phyloP scores from a whole-genome alignment of 2,888 invertebrate genomes.

The Protonemura montana region DNA sequence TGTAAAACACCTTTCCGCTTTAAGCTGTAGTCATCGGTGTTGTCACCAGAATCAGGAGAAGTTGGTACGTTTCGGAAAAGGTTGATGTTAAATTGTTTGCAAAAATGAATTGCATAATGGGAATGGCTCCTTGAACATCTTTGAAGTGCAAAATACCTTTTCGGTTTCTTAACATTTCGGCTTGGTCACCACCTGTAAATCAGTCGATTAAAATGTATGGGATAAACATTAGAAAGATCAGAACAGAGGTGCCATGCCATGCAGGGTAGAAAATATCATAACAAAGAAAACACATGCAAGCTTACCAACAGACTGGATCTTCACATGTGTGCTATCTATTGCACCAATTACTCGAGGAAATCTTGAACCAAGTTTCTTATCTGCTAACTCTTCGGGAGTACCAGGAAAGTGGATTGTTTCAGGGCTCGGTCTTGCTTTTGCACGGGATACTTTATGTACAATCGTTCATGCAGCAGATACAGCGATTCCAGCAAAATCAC shows the following conservation, averaged over 20 bases:
- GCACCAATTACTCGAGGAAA: constrained; percentile 8
- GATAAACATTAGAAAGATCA: neutral
- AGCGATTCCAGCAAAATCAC: constrained; percentile 29
- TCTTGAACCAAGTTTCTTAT: neutral
- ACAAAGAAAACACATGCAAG: neutral
- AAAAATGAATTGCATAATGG: too few species aligned
- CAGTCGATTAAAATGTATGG: neutral
- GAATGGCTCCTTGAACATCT: too few species aligned
- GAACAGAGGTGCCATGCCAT: neutral
- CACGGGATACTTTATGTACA: constrained; percentile 13
- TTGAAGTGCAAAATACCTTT: constrained; percentile 23
- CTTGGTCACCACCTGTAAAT: constrained; percentile 15
- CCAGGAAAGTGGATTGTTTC: constrained; percentile 20
- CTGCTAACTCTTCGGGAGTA: neutral
- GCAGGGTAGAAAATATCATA: neutral
- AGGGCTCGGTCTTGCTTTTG: neutral
- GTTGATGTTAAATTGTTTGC: too few species aligned
- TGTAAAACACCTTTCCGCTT: too few species aligned
- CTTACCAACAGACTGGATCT: constrained; percentile 31
- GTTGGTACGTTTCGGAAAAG: too few species aligned
- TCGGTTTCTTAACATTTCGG: constrained; percentile 15
- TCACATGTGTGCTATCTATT: constrained; percentile 37
- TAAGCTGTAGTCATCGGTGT: too few species aligned
- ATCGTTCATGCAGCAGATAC: constrained; percentile 22
- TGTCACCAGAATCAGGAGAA: too few species aligned